Evolutionary conservation across 2,113 vertebrate species (phyloP), one percentile per base, ranked within the genome.

Genomic region (Triplophysa siluroides): DNA sequence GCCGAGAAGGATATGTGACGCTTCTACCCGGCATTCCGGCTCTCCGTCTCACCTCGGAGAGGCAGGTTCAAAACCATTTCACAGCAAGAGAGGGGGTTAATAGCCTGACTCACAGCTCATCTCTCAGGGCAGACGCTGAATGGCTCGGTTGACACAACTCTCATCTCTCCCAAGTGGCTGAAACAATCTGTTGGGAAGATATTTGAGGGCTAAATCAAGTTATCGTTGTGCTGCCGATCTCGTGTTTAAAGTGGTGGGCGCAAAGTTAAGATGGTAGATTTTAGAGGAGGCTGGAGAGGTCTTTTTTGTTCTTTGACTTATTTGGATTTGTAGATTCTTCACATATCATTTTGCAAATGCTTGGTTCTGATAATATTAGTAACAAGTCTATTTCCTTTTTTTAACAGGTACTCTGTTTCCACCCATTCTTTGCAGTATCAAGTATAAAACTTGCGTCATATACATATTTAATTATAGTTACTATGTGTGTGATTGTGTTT

Each of bases 161-260:
- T 43, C 65, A 52, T 76, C 78, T 60, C 77, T 81, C 80, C 81
- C 67, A 66, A 80, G 76, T 43, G 78, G 62, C 78, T 77, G 75
- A 85, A 83, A 86, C 80, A 84, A 83, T 86, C 79, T 83, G 69
- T 72, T 52, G 63, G 65, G 70, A 70, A 79, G 86, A 78, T 82
- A 79, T 77, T 76, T 64, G 71, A 63, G 64, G 72, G 65, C 70
- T 81, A 83, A 82, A 85, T 85, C 68, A 84, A 85, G 78, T 83
- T 80, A 85, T 83, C 75, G 75, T 81, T 81, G 81, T 66, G 78
- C 60, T 60, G 61, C 18, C 13, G 60, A 64, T 80, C 54, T 60
- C 60, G 14, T 3, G 60, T 50, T 45, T 77, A 83, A 81, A 85
- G 41, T 70, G 73, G 24, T 18, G 6, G 60, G 52, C 60, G 38